phyloP scores from a whole-genome alignment of 2,797 vertebrate genomes.

The Leuciscus waleckii region DNA sequence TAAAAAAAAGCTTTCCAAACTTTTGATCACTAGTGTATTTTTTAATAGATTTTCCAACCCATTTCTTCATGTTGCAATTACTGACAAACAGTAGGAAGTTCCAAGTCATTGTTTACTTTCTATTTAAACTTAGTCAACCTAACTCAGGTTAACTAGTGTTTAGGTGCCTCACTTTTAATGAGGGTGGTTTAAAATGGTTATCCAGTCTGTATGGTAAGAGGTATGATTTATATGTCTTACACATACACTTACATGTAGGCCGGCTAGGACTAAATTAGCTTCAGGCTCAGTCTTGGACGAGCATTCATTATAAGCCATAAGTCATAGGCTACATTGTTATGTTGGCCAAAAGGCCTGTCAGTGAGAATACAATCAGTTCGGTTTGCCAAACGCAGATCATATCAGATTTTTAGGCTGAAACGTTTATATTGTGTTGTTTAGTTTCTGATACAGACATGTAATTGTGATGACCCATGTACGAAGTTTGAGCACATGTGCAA shows the following conservation, averaged over 20 bases:
- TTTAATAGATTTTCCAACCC: background rate
- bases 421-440: background rate
- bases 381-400: background rate
- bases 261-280: background rate
- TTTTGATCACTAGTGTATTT: background rate
- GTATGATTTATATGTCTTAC: background rate
- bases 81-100: background rate
- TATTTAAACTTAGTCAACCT: background rate
- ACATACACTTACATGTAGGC: background rate
- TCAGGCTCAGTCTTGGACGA: background rate
- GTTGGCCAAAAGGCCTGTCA: background rate
- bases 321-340: background rate
- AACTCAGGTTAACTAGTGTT: constrained; percentile 3
- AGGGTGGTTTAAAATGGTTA: background rate
- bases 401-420: background rate
- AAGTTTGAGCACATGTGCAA: background rate
- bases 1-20: background rate
- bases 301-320: background rate
- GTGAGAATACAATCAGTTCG: background rate
- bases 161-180: background rate
- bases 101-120: background rate
- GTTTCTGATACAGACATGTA: background rate
- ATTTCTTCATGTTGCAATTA: background rate
- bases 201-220: background rate
- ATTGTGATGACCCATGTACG: background rate